These are phyloP conservation scores for Drosophila pseudoananassae DNA, from an alignment of 1,140 invertebrate species.

Conservation along the genomic window DNA sequence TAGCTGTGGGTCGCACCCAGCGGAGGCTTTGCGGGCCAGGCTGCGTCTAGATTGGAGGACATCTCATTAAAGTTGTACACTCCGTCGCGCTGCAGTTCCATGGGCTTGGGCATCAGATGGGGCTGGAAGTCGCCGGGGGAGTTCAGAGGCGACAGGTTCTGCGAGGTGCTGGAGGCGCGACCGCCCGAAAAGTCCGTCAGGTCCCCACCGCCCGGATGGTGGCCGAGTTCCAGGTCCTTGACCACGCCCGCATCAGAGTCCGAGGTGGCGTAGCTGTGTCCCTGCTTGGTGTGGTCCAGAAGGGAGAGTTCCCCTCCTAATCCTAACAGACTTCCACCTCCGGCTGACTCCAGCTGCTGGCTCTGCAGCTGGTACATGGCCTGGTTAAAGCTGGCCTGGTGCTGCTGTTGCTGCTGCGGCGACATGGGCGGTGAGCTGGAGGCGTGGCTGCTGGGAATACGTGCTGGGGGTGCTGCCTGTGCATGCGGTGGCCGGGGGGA, in stretches of 20 bases:
- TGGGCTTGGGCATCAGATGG: slow-evolving; percentile 75
- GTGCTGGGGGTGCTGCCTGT: slow-evolving; percentile 39
- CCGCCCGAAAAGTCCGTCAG: slow-evolving; percentile 77
- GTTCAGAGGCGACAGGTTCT: slow-evolving; percentile 75
- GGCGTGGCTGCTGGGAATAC: slow-evolving; percentile 77
- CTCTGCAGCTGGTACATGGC: slow-evolving; percentile 83
- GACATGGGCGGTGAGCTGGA: slow-evolving; percentile 83
- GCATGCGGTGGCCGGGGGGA: slow-evolving; percentile 79
- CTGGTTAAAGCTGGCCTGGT: slow-evolving; percentile 79
- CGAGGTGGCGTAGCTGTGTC: slow-evolving; percentile 64
- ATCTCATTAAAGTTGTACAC: slow-evolving; percentile 83
- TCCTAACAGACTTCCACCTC: slow-evolving; percentile 32
- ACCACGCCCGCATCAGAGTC: slow-evolving; percentile 77
- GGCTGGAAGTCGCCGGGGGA: slow-evolving; percentile 77
- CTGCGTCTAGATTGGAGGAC: slow-evolving; percentile 74
- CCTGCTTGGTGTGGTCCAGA: slow-evolving; percentile 54
- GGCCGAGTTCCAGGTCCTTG: slow-evolving; percentile 70
- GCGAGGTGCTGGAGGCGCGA: slow-evolving; percentile 67
- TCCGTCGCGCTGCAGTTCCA: slow-evolving; percentile 74
- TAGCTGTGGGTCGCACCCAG: slow-evolving; percentile 61
- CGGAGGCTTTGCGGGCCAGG: slow-evolving; percentile 71
- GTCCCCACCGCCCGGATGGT: slow-evolving; percentile 41
- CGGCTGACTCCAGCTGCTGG: slow-evolving; percentile 73
- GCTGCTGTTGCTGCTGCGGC: slow-evolving; percentile 79
- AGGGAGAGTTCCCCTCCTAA: slow-evolving; percentile 42